A percentile compares a stretch with the other conserved stretches of the same genome.
phyloP scores from a whole-genome alignment of 2,113 vertebrate genomes.

The Bubo bubo region DNA sequence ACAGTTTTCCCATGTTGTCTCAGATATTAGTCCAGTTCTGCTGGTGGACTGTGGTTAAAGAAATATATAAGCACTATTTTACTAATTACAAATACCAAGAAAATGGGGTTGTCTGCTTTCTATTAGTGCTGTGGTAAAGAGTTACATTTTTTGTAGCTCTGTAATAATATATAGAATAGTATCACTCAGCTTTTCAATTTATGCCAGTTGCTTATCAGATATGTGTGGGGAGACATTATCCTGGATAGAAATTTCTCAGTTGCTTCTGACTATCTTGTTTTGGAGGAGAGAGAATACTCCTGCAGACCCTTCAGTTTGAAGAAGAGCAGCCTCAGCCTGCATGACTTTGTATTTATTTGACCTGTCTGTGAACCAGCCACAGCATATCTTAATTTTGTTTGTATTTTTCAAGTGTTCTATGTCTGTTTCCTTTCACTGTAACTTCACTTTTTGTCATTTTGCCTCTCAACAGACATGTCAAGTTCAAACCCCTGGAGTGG shows the following conservation, averaged over 20 bases:
- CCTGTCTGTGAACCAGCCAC: background rate
- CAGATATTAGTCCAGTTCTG: background rate
- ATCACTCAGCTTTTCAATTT: background rate
- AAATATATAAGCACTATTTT: background rate
- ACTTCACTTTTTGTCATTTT: background rate
- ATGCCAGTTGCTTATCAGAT: background rate
- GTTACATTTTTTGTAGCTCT: background rate
- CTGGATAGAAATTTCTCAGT: background rate
- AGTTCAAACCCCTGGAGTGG: background rate
- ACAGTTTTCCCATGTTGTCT: background rate
- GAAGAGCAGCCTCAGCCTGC: background rate
- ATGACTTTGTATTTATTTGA: background rate
- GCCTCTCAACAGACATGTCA: background rate
- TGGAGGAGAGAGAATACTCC: background rate
- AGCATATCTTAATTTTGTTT: background rate
- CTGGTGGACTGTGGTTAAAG: background rate
- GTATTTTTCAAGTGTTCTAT: background rate
- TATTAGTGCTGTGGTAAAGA: background rate
- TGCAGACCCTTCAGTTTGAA: background rate
- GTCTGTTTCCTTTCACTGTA: background rate
- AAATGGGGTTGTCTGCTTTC: background rate
- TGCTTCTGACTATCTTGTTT: background rate
- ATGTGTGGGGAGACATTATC: background rate
- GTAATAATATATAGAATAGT: background rate
- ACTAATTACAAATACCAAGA: background rate